These are phyloP conservation scores for Tragulus kanchil DNA, from an alignment of 2,113 vertebrate species.

Conservation along the genomic window DNA sequence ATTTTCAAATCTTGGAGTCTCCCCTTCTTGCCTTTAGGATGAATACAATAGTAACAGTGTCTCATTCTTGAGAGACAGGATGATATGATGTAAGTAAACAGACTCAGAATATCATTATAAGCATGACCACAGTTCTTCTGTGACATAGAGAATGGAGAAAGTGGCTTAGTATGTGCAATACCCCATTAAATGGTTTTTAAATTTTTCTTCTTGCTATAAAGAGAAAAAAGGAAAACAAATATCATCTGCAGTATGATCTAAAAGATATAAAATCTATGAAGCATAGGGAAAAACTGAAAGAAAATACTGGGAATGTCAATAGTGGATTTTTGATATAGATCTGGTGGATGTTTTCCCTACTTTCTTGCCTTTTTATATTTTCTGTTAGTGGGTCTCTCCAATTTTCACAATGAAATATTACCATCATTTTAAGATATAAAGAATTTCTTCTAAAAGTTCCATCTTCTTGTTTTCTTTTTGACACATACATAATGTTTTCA, in stretches of 20 bases:
- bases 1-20: background rate
- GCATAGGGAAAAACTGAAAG: background rate
- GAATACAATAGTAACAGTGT: background rate
- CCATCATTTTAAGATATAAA: background rate
- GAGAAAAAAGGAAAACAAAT: background rate
- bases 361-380: background rate
- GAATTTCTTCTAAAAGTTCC: background rate
- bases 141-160: background rate
- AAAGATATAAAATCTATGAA: slow-evolving; percentile 5
- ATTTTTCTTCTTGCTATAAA: background rate
- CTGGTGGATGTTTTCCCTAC: background rate
- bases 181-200: background rate
- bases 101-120: background rate
- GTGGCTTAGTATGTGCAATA: background rate
- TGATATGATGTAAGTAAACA: background rate
- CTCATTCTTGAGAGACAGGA: background rate
- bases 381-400: background rate
- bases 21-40: slow-evolving; percentile 25
- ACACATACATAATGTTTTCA: background rate
- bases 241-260: background rate
- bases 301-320: background rate
- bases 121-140: background rate
- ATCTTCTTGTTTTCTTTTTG: background rate
- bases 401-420: slow-evolving; percentile 3
- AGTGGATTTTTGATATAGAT: background rate